Conservation (phyloP, 2,888 invertebrate genomes). For the Cataglyphis rosenhaueri region DNA sequence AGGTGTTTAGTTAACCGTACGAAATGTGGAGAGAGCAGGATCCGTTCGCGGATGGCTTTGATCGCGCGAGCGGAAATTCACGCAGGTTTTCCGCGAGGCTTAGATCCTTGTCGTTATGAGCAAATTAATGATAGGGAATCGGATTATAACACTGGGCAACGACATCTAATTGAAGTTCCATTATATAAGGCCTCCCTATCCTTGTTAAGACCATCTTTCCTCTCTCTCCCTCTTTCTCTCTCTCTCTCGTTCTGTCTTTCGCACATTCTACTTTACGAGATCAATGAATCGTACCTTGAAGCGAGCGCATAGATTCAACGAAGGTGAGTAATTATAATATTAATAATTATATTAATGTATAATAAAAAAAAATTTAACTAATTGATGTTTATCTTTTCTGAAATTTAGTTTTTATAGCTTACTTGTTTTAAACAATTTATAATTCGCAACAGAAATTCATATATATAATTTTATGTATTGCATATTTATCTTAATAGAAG, state of each 20-base stretch:
- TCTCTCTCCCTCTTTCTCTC: neutral
- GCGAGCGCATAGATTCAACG: neutral
- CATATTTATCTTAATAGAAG: neutral
- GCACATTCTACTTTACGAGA: neutral
- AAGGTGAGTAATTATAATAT: neutral
- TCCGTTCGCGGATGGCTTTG: conserved; percentile 62
- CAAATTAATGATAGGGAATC: conserved; percentile 53
- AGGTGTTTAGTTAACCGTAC: conserved; percentile 73
- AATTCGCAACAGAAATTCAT: neutral
- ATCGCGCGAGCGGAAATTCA: conserved; percentile 68
- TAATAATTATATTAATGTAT: neutral
- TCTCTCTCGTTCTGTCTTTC: neutral
- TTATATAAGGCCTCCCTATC: conserved; percentile 30
- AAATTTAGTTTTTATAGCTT: neutral
- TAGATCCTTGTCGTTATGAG: conserved; percentile 16
- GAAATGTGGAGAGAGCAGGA: conserved; percentile 59
- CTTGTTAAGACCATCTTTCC: neutral
- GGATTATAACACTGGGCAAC: conserved; percentile 61
- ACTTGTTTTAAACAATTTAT: neutral
- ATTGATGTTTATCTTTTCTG: neutral
- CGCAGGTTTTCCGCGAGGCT: conserved; percentile 61
- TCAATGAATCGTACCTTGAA: conserved; percentile 31
- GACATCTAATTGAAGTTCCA: conserved; percentile 64
- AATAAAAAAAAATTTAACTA: neutral
- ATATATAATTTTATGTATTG: neutral